A percentile compares a stretch with the other conserved stretches of the same genome.
Evolutionary conservation across 2,888 invertebrate genomes (phyloP).

Genomic region (Prenolepis imparis): DNA sequence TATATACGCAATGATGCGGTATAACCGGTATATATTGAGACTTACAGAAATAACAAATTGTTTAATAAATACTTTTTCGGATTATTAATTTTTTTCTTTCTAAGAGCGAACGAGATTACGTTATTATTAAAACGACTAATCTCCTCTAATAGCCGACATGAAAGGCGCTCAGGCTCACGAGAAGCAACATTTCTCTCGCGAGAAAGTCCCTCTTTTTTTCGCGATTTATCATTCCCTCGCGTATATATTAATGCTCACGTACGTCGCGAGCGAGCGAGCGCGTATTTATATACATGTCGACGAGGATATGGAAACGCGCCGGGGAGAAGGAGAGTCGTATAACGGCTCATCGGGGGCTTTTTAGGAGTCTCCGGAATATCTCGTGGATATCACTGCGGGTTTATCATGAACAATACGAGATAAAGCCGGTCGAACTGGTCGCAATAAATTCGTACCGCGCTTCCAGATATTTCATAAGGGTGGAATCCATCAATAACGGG

Average conservation of each 20-base stretch:
- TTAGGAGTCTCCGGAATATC: constrained; percentile 74
- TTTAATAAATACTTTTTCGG: not conserved
- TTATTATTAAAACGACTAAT: constrained; percentile 23
- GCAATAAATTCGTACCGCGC: constrained; percentile 85
- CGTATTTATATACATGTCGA: constrained; percentile 34
- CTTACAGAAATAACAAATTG: not conserved
- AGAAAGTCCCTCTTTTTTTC: not conserved
- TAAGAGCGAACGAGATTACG: not conserved
- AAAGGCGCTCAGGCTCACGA: constrained; percentile 34
- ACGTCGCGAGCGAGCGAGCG: constrained; percentile 23
- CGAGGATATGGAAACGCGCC: constrained; percentile 36
- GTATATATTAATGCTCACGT: constrained; percentile 59
- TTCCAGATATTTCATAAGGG: constrained; percentile 86
- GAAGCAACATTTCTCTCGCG: constrained; percentile 38
- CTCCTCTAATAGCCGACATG: constrained; percentile 6
- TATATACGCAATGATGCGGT: not conserved
- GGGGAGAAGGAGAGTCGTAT: constrained; percentile 68
- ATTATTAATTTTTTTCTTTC: not conserved
- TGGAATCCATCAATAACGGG: constrained; percentile 86
- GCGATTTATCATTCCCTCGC: constrained; percentile 53
- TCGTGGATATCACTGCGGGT: constrained; percentile 82
- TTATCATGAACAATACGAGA: constrained; percentile 86
- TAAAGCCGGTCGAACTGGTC: constrained; percentile 84
- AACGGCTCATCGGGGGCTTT: constrained; percentile 80
- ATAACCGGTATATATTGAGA: not conserved